Percentiles rank a stretch among this genome's conserved stretches.
These are phyloP conservation scores for Leucophora obtusa DNA, from an alignment of 2,888 invertebrate species.

Conservation along the genomic window DNA sequence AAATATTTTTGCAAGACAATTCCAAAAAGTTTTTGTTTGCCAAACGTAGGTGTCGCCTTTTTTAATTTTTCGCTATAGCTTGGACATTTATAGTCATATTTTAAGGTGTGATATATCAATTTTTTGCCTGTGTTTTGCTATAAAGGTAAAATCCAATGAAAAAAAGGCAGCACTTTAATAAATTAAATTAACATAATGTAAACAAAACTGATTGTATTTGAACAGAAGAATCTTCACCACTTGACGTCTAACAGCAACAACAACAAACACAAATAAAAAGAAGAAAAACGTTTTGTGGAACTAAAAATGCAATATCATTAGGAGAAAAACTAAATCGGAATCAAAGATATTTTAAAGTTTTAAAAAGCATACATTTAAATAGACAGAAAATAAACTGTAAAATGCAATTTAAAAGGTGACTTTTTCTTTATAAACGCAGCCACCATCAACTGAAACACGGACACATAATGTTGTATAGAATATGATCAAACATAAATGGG, in stretches of 20 bases:
- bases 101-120: too few relatives aligned
- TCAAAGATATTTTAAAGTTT: neutral
- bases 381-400: constrained; percentile 43
- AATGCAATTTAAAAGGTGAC: constrained; percentile 37
- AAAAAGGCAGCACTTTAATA: neutral
- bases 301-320: constrained; percentile 31
- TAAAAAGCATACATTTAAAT: neutral
- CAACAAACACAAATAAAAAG: constrained; percentile 1
- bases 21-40: too few relatives aligned
- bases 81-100: too few relatives aligned
- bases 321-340: neutral
- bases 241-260: neutral
- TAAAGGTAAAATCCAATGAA: too few relatives aligned
- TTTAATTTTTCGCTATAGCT: too few relatives aligned
- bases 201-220: neutral
- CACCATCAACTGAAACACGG: constrained; percentile 7
- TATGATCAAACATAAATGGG: neutral
- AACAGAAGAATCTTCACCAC: neutral
- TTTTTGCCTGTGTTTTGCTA: too few relatives aligned
- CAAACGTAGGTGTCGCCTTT: too few relatives aligned
- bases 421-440: constrained; percentile 16
- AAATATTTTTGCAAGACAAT: too few relatives aligned
- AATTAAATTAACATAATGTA: constrained; percentile 1
- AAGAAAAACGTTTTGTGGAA: neutral
- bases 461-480: neutral